phyloP scores from a whole-genome alignment of 2,888 invertebrate species.

The Trichopoda pennipes region DNA sequence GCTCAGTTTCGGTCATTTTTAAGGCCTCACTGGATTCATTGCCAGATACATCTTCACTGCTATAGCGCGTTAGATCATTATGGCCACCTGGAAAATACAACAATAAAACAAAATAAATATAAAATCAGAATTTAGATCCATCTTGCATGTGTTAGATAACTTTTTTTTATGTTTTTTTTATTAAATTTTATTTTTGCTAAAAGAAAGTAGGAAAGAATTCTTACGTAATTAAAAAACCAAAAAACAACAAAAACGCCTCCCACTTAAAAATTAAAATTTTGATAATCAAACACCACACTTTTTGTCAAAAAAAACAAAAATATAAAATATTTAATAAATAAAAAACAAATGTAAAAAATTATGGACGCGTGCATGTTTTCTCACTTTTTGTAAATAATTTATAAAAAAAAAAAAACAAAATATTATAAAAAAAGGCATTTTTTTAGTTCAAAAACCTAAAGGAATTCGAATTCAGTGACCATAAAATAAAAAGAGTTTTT shows the following conservation, averaged over 20 bases:
- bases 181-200: no score
- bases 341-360: conserved; percentile 11
- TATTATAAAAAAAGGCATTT: neutral
- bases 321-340: neutral
- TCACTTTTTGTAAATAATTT: neutral
- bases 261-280: neutral
- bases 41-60: conserved; percentile 81
- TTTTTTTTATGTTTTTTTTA: no score
- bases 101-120: neutral
- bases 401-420: neutral
- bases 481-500: neutral
- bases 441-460: conserved; percentile 3
- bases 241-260: neutral
- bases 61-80: conserved; percentile 80
- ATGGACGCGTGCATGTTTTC: neutral
- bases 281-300: conserved; percentile 14
- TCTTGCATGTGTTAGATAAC: neutral
- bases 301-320: conserved; percentile 11
- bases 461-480: neutral
- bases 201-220: neutral
- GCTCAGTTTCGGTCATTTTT: conserved; percentile 80
- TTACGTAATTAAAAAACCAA: neutral
- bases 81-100: conserved; percentile 75
- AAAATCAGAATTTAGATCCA: neutral
- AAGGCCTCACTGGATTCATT: conserved; percentile 80